Evolutionary conservation across 2,888 invertebrate genomes (phyloP).

Genomic region (Catonia carolina): DNA sequence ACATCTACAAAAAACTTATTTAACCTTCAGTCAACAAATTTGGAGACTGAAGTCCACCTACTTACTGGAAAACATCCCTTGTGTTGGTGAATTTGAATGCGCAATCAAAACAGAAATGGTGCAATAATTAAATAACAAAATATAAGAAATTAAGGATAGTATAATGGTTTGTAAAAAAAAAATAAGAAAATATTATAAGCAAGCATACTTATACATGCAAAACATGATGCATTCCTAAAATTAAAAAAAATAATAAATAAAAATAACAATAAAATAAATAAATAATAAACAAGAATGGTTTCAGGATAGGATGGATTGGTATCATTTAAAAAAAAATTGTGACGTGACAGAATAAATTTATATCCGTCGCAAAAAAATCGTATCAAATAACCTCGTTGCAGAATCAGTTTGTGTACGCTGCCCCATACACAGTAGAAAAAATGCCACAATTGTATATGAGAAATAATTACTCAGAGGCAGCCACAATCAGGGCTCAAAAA

Average conservation of each 20-base stretch:
- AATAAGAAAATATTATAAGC: constrained; percentile 39
- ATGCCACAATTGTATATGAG: constrained; percentile 57
- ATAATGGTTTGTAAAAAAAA: constrained; percentile 37
- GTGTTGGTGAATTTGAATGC: constrained; percentile 49
- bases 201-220: constrained; percentile 44
- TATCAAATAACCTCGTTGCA: constrained; percentile 4
- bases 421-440: constrained; percentile 70
- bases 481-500: constrained; percentile 25
- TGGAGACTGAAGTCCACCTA: constrained; percentile 39
- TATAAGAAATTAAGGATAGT: constrained; percentile 62
- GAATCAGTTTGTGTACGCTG: constrained; percentile 37
- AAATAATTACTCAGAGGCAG: constrained; percentile 30
- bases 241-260: constrained; percentile 42
- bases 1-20: background rate
- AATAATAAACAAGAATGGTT: constrained; percentile 40
- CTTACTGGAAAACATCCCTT: constrained; percentile 72
- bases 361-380: constrained; percentile 12
- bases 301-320: constrained; percentile 39
- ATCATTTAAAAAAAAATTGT: constrained; percentile 59
- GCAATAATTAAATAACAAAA: constrained; percentile 50
- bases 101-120: constrained; percentile 58
- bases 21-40: constrained; percentile 16
- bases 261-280: constrained; percentile 46
- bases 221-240: constrained; percentile 44
- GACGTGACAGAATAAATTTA: constrained; percentile 40